Evolutionary conservation across 2,113 vertebrate species (phyloP).

Genomic region (Ictalurus furcatus): DNA sequence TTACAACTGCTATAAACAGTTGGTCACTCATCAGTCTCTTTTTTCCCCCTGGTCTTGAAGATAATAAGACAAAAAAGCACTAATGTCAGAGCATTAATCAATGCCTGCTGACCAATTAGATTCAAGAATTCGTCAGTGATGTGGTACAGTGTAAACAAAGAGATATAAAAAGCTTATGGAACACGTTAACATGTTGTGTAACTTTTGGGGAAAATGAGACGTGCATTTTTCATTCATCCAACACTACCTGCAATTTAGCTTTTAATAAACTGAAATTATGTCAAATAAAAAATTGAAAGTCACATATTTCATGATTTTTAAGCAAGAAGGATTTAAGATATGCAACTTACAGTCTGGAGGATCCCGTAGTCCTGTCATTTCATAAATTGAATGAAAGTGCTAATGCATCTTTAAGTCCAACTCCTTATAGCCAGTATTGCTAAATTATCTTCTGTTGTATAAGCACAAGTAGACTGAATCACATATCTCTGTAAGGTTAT

Average conservation of each 20-base stretch:
- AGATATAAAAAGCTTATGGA: neutral
- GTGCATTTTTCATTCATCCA: neutral
- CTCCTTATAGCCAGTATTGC: neutral
- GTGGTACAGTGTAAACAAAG: neutral
- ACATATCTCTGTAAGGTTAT: neutral
- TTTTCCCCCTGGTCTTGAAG: neutral
- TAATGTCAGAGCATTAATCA: neutral
- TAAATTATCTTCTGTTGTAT: neutral
- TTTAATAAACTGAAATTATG: neutral
- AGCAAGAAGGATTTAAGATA: neutral
- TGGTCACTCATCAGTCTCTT: neutral
- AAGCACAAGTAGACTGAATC: neutral
- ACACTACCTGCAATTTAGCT: neutral
- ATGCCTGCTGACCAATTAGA: neutral
- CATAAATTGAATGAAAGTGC: neutral
- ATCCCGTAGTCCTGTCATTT: neutral
- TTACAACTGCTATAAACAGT: neutral
- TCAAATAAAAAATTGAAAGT: neutral
- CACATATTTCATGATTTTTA: neutral
- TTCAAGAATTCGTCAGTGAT: neutral
- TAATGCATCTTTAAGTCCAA: neutral
- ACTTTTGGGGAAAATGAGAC: neutral
- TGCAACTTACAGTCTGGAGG: neutral
- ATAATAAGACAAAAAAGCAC: neutral
- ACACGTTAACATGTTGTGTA: neutral